These are phyloP conservation scores for Eudyptes chrysolophus DNA, from an alignment of 2,113 vertebrate species.

Conservation along the genomic window DNA sequence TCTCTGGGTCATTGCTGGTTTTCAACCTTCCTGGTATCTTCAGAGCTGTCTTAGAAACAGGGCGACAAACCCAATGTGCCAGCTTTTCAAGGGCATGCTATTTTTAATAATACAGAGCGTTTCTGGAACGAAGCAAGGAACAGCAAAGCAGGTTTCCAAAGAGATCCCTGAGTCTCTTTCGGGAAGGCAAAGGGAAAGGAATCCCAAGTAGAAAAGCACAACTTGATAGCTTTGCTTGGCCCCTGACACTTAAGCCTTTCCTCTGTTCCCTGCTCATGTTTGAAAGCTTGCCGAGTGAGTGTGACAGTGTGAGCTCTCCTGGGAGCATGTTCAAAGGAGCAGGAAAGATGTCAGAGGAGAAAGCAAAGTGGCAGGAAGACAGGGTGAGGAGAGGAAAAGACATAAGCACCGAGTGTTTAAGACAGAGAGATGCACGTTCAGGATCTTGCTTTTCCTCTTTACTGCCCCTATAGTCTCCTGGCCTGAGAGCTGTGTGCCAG, in stretches of 20 bases:
- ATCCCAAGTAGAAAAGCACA: background rate
- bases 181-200: background rate
- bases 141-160: background rate
- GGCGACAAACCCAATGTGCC: background rate
- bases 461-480: background rate
- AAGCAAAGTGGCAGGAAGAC: constrained; percentile 22
- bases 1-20: background rate
- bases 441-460: background rate
- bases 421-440: background rate
- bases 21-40: background rate
- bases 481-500: background rate
- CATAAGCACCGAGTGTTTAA: background rate
- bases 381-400: background rate
- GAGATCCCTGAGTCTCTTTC: background rate
- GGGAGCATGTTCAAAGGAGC: background rate
- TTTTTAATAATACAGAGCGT: background rate
- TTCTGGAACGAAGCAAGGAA: background rate
- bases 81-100: background rate
- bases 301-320: background rate
- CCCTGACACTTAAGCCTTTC: background rate
- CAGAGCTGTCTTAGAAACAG: background rate
- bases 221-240: background rate
- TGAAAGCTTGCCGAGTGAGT: background rate
- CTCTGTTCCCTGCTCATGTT: background rate
- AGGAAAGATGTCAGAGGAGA: constrained; percentile 21